Base-by-base conservation (phyloP, 2,113 vertebrate species). In the Misgurnus anguillicaudatus region DNA sequence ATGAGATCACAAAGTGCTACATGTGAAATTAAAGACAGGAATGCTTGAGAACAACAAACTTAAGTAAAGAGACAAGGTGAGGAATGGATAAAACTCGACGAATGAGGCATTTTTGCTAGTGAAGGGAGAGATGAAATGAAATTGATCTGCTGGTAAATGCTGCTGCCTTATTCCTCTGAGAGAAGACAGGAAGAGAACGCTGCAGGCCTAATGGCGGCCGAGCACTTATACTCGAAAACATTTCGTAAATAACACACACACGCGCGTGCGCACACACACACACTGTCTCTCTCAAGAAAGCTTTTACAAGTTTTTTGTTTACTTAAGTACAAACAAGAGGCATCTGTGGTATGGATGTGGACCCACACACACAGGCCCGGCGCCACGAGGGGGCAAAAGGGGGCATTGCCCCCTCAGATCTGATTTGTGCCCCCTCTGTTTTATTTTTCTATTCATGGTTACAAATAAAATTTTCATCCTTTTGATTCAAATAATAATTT, bases 141-240 rank as follows among this genome's bases (percentile, higher is more conserved):
- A 84, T 81, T 42, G 78, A 83, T 80, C 60, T 80, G 78, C 63
- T 79, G 79, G 62, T 68, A 77, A 80, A 77, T 62, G 75, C 71
- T 81, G 76, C 67, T 57, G 76, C 60, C 60, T 86, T 21, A 68
- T 51, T 76, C 61, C 67, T 75, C 42, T 60, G 61, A 63, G 75
- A 70, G 64, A 70, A 63, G 83, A 53, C 65, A 73, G 63, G 77
- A 78, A 81, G 80, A 8, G 66, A 77, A 68, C 68, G 41, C 64
- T 64, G 51, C 19, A 21, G 38, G 60, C 64, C 48, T 81, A 84
- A 81, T 84, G 74, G 68, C 57, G 47, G 62, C 53, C 42, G 42
- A 81, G 82, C 82, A 84, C 82, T 84, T 84, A 83, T 62, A 74
- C 81, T 64, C 38, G 68, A 71, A 70, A 69, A 62, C 66, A 83